Conservation (phyloP, 2,888 invertebrate species). For the Tridacna crocea region DNA sequence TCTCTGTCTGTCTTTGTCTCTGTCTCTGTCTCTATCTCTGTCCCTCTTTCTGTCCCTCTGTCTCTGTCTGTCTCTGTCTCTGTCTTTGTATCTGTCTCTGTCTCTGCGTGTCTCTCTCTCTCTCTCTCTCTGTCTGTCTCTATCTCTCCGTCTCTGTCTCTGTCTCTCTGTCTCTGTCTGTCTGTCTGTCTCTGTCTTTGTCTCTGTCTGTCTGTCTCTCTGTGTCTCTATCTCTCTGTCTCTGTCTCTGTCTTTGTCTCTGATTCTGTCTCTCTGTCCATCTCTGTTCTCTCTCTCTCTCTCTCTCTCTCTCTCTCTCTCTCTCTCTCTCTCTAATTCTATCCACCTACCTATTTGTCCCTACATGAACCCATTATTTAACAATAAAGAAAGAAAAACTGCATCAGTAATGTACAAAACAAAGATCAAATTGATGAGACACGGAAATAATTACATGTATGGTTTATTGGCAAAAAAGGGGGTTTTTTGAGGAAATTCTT, state of each 20-base stretch:
- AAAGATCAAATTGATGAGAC: no score
- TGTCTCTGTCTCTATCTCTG: background rate
- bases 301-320: constrained; percentile 26
- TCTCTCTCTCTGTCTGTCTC: background rate
- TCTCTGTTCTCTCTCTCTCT: constrained; percentile 23
- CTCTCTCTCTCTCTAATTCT: background rate
- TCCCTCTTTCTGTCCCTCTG: no score
- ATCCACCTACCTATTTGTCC: background rate
- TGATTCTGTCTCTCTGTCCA: constrained; percentile 7
- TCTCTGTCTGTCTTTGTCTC: background rate
- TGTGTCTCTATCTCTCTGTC: background rate
- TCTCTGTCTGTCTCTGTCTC: background rate
- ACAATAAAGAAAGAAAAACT: no score
- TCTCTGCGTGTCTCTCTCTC: background rate
- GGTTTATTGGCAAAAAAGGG: no score
- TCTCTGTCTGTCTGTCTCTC: background rate
- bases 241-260: no score
- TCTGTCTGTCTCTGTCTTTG: background rate
- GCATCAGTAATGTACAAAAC: no score
- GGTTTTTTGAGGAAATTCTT: no score
- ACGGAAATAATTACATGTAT: no score
- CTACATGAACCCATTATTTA: no score
- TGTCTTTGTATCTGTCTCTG: background rate
- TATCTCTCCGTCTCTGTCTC: background rate
- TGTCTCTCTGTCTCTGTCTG: no score